Base-by-base conservation (phyloP, 2,888 invertebrate species). In the Eilema caniola region DNA sequence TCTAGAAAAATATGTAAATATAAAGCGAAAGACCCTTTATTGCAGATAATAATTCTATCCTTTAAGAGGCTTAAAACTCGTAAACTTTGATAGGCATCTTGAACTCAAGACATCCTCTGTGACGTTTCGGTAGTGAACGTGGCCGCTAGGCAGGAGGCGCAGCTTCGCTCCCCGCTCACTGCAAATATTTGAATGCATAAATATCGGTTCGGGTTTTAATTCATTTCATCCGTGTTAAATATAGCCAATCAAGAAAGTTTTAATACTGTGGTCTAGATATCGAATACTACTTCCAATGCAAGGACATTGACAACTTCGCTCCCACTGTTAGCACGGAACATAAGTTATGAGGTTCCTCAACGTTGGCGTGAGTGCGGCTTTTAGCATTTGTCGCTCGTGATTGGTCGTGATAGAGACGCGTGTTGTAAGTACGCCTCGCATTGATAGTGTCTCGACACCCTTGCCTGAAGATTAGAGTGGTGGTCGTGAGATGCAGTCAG, bases 401-500 rank as follows among this genome's bases (percentile, higher is more conserved):
- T n/a, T n/a, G n/a, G n/a, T n/a, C n/a, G n/a, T n/a, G n/a, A n/a
- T n/a, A n/a, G n/a, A n/a, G n/a, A n/a, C n/a, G n/a, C n/a, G n/a
- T n/a, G n/a, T n/a, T n/a, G n/a, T n/a, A n/a, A n/a, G n/a, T n/a
- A n/a, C n/a, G n/a, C 33, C 2, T 33, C n/a, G 37, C 12, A 23
- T 1, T 65, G 14, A 16, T 24, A 53, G 33, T 37, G 56, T 25
- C 33, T 3, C 4, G 7, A 37, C 10, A 56, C 24, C 62, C 33
- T 37, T 24, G 20, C 23, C 24, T 31, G 33, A 56, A 62, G 33
- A 25, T 59, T 37, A 62, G 20, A 37, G 25, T 25, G 37, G 23
- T 24, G 23, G 62, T 37, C 56, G 25, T 37, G 14, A 25, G 56
- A 57, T 57, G 62, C 23, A 63, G 57, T 68, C 59, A 57, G 25